Evolutionary conservation across 2,797 vertebrate genomes (phyloP).

Genomic region (Artibeus jamaicensis): DNA sequence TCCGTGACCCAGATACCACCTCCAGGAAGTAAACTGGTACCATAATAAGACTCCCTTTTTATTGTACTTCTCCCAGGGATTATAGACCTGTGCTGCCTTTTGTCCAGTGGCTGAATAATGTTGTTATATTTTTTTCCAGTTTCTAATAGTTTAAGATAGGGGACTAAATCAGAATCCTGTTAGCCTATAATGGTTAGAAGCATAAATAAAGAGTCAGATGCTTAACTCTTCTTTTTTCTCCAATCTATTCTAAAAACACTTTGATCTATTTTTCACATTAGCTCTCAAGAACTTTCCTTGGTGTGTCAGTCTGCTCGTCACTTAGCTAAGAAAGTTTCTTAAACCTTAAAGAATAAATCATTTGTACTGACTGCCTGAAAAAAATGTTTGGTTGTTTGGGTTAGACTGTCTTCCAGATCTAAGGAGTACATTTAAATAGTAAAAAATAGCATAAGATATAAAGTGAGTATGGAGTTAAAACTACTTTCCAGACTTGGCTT

Average conservation of each 20-base stretch:
- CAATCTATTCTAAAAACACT: neutral
- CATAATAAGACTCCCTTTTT: neutral
- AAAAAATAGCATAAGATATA: neutral
- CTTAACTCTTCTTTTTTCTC: neutral
- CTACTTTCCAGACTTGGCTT: neutral
- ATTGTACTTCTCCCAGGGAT: neutral
- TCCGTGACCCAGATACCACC: neutral
- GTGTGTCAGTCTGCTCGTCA: neutral
- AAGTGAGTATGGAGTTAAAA: neutral
- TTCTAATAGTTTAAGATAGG: neutral
- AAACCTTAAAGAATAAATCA: neutral
- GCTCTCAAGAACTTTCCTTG: neutral
- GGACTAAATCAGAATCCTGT: neutral
- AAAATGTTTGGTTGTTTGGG: neutral
- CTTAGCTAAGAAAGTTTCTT: neutral
- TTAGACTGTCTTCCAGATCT: neutral
- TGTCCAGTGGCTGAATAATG: neutral
- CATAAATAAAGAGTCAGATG: neutral
- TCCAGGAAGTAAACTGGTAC: neutral
- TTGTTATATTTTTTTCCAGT: neutral
- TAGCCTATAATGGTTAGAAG: neutral
- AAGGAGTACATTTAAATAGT: neutral
- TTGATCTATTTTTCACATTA: neutral
- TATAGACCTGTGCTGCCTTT: neutral
- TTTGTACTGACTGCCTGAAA: neutral